phyloP scores from a whole-genome alignment of 2,113 vertebrate genomes.

The Lampris incognitus region DNA sequence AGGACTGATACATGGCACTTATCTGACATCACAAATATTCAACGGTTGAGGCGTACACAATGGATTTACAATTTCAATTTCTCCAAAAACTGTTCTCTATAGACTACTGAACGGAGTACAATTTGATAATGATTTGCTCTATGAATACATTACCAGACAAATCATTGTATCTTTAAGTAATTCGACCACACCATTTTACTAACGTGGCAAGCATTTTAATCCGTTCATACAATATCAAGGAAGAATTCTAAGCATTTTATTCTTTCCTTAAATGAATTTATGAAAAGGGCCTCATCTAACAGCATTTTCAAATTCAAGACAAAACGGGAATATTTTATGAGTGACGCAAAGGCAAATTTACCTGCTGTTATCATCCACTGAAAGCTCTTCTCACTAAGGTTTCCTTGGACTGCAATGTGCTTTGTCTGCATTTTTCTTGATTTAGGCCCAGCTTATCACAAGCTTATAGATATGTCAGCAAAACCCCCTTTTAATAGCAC shows the following conservation, averaged over 20 bases:
- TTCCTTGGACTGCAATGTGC: slow-evolving; percentile 75
- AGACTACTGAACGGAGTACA: not conserved
- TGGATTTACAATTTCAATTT: too few relatives aligned
- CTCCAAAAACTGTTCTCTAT: too few relatives aligned
- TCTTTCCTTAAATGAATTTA: not conserved
- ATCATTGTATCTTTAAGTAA: too few relatives aligned
- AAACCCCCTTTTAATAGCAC: slow-evolving; percentile 72
- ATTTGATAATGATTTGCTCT: not conserved
- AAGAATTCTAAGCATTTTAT: not conserved
- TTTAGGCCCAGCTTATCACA: slow-evolving; percentile 78
- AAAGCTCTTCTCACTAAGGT: slow-evolving; percentile 62
- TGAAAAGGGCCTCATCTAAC: slow-evolving; percentile 22
- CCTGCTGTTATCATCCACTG: slow-evolving; percentile 72
- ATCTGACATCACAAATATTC: too few relatives aligned
- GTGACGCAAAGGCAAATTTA: slow-evolving; percentile 64
- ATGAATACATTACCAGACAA: too few relatives aligned
- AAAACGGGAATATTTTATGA: slow-evolving; percentile 52
- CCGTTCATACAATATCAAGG: not conserved
- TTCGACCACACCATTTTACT: too few relatives aligned
- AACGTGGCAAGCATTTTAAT: too few relatives aligned
- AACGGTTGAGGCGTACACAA: too few relatives aligned
- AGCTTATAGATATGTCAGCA: slow-evolving; percentile 78
- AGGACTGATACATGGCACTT: too few relatives aligned
- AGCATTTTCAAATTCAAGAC: slow-evolving; percentile 53
- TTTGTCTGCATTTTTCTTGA: slow-evolving; percentile 76